Percentiles rank a stretch among this genome's conserved stretches.
phyloP scores from a whole-genome alignment of 2,797 vertebrate genomes.

The Eidolon dupreanum region DNA sequence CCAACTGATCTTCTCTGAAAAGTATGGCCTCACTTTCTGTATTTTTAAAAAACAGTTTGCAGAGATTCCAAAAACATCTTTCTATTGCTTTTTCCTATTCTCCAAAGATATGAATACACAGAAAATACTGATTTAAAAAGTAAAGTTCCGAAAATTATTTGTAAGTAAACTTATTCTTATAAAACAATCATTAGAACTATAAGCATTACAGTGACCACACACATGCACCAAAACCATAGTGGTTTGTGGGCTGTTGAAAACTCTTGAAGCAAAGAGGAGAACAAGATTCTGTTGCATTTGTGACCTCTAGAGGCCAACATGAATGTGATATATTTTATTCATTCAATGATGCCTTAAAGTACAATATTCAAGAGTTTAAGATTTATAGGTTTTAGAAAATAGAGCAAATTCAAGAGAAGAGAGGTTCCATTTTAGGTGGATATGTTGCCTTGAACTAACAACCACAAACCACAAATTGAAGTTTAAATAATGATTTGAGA shows the following conservation, averaged over 20 bases:
- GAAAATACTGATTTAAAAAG: constrained; percentile 39
- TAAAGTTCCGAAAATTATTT: constrained; percentile 38
- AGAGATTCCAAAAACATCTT: constrained; percentile 52
- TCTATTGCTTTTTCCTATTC: not conserved
- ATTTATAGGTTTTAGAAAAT: constrained; percentile 67
- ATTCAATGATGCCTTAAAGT: constrained; percentile 19
- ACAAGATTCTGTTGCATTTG: constrained; percentile 71
- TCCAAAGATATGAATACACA: not conserved
- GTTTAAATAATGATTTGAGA: constrained; percentile 69
- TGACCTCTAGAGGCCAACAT: constrained; percentile 70
- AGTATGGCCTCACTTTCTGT: constrained; percentile 10
- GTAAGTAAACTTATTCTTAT: constrained; percentile 41
- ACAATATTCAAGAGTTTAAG: constrained; percentile 44
- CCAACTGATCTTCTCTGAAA: constrained; percentile 33
- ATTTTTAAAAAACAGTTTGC: not conserved
- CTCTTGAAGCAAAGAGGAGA: not conserved
- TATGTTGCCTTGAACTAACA: constrained; percentile 62
- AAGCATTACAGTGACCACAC: constrained; percentile 59
- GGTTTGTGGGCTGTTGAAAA: constrained; percentile 58
- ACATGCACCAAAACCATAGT: constrained; percentile 62
- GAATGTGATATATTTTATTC: constrained; percentile 67
- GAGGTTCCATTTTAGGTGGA: constrained; percentile 42
- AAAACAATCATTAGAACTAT: constrained; percentile 33
- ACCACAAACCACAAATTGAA: constrained; percentile 77
- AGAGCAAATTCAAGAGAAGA: constrained; percentile 60